These are phyloP conservation scores for Drosophila erecta DNA, from an alignment of 1,140 invertebrate genomes.

Conservation along the genomic window DNA sequence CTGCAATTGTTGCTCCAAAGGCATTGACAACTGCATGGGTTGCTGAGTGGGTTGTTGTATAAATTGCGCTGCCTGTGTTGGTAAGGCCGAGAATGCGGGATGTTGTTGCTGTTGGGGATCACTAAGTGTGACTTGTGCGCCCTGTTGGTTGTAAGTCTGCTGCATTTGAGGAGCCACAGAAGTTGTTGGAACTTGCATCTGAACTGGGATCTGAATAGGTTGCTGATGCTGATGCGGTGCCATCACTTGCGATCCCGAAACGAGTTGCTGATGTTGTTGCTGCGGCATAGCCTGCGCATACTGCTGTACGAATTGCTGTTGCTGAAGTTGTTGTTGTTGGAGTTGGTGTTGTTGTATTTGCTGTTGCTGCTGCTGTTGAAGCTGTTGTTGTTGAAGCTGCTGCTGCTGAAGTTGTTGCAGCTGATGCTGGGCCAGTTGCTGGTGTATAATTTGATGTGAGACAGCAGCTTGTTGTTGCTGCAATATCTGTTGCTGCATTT, in stretches of 20 bases:
- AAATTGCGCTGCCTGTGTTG: slow-evolving; percentile 48
- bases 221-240: slow-evolving; percentile 85
- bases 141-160: slow-evolving; percentile 33
- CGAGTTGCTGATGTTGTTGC: slow-evolving; percentile 70
- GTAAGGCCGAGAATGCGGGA: slow-evolving; percentile 73
- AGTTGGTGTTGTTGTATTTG: slow-evolving; percentile 48
- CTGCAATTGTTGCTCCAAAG: slow-evolving; percentile 85
- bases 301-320: slow-evolving; percentile 74
- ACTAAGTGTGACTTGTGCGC: slow-evolving; percentile 59
- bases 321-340: slow-evolving; percentile 37
- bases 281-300: slow-evolving; percentile 52
- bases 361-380: slow-evolving; percentile 54
- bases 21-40: slow-evolving; percentile 64
- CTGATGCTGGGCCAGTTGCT: slow-evolving; percentile 47
- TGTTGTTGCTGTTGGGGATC: slow-evolving; percentile 55
- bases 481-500: slow-evolving; percentile 42
- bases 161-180: slow-evolving; percentile 45
- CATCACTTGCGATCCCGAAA: slow-evolving; percentile 85
- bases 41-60: slow-evolving; percentile 84
- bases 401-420: slow-evolving; percentile 48
- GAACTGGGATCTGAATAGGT: slow-evolving; percentile 42
- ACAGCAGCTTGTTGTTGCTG: slow-evolving; percentile 39
- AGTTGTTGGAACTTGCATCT: slow-evolving; percentile 61
- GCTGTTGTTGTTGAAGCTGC: slow-evolving; percentile 69
- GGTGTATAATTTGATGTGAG: slow-evolving; percentile 58